A percentile compares a stretch with the other conserved stretches of the same genome.
phyloP scores from a whole-genome alignment of 1,140 invertebrate genomes.

The Bombyx mori region ASM3026992v2 NC_085129.1:2332001-2332500 shows the following conservation, averaged over 20 bases:
- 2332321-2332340: conserved; percentile 73
- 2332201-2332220: conserved; percentile 86
- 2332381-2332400: too few species aligned
- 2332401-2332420: too few species aligned
- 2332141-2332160: conserved; percentile 81
- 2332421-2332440: too few species aligned
- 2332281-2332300: conserved; percentile 87
- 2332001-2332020: conserved; percentile 85
- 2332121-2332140: conserved; percentile 83
- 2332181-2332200: conserved; percentile 81
- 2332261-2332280: conserved; percentile 89
- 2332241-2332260: conserved; percentile 89
- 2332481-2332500: too few species aligned
- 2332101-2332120: conserved; percentile 91
- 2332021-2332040: conserved; percentile 88
- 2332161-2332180: conserved; percentile 82
- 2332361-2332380: conserved; percentile 38
- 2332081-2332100: conserved; percentile 93
- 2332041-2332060: conserved; percentile 84
- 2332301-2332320: conserved; percentile 75
- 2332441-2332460: too few species aligned
- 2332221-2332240: conserved; percentile 84
- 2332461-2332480: too few species aligned
- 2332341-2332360: conserved; percentile 69
- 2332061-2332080: conserved; percentile 90